Conservation (phyloP, 2,797 vertebrate genomes). For the Megaceryle alcyon region DNA sequence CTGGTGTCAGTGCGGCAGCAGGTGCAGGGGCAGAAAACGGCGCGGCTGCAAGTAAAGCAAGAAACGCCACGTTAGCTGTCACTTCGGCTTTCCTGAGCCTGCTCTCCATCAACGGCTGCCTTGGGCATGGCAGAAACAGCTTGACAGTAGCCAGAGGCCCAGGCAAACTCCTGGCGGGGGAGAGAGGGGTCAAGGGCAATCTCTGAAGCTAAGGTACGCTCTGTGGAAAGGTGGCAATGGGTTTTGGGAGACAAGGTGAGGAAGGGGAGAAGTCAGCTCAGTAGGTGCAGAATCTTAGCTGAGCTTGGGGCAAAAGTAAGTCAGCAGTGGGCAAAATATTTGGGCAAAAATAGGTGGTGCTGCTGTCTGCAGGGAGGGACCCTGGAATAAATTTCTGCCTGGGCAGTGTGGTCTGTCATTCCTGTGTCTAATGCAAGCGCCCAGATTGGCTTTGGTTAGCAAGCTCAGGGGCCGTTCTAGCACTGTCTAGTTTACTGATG, state of each 20-base stretch:
- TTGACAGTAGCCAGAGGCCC: neutral
- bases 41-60: neutral
- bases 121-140: neutral
- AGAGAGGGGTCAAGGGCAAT: too few species aligned
- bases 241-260: neutral
- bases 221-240: fast-evolving
- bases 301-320: neutral
- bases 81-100: neutral
- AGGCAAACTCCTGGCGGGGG: neutral
- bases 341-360: neutral
- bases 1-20: neutral
- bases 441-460: neutral
- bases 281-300: too few species aligned
- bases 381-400: neutral
- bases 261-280: neutral
- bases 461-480: neutral
- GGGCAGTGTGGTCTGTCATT: neutral
- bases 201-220: fast-evolving
- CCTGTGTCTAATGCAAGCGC: neutral
- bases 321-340: neutral
- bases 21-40: neutral
- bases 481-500: neutral
- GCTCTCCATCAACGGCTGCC: neutral
- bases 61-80: neutral
- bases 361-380: neutral